Percentiles rank a stretch among this genome's conserved stretches.
phyloP scores from a whole-genome alignment of 2,888 invertebrate species.

The Crioceris asparagi region DNA sequence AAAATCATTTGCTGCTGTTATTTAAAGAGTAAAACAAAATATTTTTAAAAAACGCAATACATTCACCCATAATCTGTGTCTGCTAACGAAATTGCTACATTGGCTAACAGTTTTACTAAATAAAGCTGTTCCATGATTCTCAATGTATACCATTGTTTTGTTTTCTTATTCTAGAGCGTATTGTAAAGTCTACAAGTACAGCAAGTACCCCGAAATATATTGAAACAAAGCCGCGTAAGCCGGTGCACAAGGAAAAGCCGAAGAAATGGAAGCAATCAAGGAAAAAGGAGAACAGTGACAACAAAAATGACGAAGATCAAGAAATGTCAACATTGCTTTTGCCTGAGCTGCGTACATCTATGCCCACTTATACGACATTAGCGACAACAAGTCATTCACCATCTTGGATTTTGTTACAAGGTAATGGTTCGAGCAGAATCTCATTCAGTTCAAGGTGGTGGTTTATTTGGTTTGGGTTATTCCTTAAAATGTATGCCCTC shows the following conservation, averaged over 20 bases:
- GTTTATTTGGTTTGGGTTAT: no score
- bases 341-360: constrained; percentile 23
- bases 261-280: constrained; percentile 33
- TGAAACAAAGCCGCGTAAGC: constrained; percentile 35
- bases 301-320: constrained; percentile 27
- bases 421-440: no score
- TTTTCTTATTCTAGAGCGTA: constrained; percentile 29
- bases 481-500: no score
- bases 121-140: no score
- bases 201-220: constrained; percentile 32
- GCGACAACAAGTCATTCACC: constrained; percentile 29
- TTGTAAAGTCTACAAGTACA: constrained; percentile 36
- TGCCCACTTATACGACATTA: constrained; percentile 26
- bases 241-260: constrained; percentile 32
- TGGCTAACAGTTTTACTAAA: no score
- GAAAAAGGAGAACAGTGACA: constrained; percentile 28
- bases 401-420: constrained; percentile 29
- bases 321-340: constrained; percentile 28
- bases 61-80: no score
- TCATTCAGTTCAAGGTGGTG: no score
- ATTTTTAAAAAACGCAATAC: no score
- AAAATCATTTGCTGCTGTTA: constrained; percentile 1
- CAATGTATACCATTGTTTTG: constrained; percentile 3
- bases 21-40: no score
- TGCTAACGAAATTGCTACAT: no score